A percentile compares a stretch with the other conserved stretches of the same genome.
Evolutionary conservation across 1,140 invertebrate genomes (phyloP).

Genomic region (Anastrepha ludens): DNA sequence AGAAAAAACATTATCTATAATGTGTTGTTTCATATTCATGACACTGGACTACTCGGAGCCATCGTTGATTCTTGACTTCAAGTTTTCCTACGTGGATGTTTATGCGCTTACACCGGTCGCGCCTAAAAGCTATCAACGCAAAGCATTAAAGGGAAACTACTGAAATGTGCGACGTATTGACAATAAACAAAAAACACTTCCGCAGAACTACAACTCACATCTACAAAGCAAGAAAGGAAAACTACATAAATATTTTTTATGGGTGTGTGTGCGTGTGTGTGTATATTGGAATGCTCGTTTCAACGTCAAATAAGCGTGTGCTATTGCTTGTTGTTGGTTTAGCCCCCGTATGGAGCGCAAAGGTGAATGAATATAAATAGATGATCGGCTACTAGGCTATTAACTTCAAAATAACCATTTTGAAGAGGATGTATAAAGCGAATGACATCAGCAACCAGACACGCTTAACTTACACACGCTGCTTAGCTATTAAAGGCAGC

Average conservation of each 20-base stretch:
- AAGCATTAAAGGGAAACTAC: neutral
- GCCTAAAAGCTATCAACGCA: slow-evolving; percentile 45
- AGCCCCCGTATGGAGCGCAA: neutral
- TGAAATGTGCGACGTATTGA: slow-evolving; percentile 17
- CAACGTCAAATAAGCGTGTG: neutral
- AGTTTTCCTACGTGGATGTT: neutral
- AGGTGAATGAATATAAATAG: neutral
- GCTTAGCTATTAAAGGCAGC: neutral
- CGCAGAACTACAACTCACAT: neutral
- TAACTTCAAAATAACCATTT: neutral
- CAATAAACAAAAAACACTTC: neutral
- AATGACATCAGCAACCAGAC: neutral
- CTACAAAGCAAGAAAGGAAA: neutral
- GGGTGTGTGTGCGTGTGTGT: neutral
- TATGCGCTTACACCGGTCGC: neutral
- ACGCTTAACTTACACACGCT: neutral
- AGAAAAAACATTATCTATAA: too few relatives aligned
- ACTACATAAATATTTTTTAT: neutral
- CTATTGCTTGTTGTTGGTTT: neutral
- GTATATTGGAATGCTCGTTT: neutral
- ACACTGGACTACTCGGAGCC: too few relatives aligned
- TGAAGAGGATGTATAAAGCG: neutral
- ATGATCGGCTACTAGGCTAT: too few relatives aligned
- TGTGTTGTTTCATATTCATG: too few relatives aligned
- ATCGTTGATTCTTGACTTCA: too few relatives aligned